Evolutionary conservation across 2,797 vertebrate genomes (phyloP).

Genomic region (Potorous gilbertii): DNA sequence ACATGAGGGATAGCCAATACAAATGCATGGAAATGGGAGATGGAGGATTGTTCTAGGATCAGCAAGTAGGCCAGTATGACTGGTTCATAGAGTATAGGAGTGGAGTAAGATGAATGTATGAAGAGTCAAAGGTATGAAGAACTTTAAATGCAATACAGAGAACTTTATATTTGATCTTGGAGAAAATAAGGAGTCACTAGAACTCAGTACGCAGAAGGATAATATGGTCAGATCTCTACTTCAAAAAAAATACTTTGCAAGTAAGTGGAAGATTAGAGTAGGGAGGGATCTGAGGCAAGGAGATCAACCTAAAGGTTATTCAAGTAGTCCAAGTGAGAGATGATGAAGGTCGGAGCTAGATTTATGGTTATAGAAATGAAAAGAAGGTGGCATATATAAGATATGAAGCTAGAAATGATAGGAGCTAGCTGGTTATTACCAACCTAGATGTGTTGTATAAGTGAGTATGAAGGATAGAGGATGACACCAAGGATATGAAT

Average conservation of each 20-base stretch:
- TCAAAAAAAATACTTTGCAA: not conserved
- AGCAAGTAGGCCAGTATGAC: not conserved
- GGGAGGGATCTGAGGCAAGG: not conserved
- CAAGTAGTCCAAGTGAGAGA: not conserved
- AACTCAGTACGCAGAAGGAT: not conserved
- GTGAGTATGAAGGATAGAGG: not conserved
- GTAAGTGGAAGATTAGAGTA: not conserved
- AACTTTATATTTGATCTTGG: not conserved
- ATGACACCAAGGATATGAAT: too few species aligned
- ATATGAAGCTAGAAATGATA: not conserved
- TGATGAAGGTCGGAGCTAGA: not conserved
- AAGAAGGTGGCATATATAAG: not conserved
- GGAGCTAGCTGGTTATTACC: not conserved
- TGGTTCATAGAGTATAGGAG: not conserved
- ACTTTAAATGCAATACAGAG: not conserved
- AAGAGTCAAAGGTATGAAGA: not conserved
- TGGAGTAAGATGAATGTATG: not conserved
- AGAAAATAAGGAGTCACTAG: not conserved
- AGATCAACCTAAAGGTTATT: not conserved
- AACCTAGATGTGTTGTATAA: not conserved
- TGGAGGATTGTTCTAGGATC: not conserved
- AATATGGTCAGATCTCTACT: not conserved
- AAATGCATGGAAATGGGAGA: not conserved
- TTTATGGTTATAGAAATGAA: not conserved
- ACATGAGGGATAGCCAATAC: not conserved